Conservation (phyloP, 2,888 invertebrate species). For the Heliconius cydno region DNA sequence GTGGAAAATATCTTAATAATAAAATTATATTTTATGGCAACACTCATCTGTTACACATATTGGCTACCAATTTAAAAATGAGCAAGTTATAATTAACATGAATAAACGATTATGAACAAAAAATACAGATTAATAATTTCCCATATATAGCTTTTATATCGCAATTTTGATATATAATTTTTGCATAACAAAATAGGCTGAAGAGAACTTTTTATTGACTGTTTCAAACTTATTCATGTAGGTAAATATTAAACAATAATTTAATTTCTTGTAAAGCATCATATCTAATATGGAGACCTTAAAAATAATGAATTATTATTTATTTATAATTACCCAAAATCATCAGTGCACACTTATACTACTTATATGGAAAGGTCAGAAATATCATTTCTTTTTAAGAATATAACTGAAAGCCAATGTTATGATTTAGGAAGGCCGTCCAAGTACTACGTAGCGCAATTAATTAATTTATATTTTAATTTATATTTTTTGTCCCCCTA, state of each 20-base stretch:
- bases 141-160: not conserved
- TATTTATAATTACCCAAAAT: slow-evolving; percentile 9
- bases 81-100: not conserved
- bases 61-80: slow-evolving; percentile 6
- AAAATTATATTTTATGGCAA: slow-evolving; percentile 6
- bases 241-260: not conserved
- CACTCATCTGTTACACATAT: not conserved
- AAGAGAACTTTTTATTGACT: not conserved
- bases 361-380: not conserved
- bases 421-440: too few species aligned
- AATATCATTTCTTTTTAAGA: not conserved
- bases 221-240: not conserved
- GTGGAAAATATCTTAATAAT: not conserved
- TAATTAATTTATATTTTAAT: too few species aligned
- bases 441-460: too few species aligned
- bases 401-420: not conserved
- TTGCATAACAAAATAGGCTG: not conserved
- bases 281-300: slow-evolving; percentile 11
- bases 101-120: not conserved
- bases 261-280: not conserved
- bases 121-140: not conserved
- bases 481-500: too few species aligned
- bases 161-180: not conserved
- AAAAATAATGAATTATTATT: not conserved
- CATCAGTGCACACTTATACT: slow-evolving; percentile 1